Evolutionary conservation across 2,113 vertebrate genomes (phyloP).

Genomic region (Lipotes vexillifer): DNA sequence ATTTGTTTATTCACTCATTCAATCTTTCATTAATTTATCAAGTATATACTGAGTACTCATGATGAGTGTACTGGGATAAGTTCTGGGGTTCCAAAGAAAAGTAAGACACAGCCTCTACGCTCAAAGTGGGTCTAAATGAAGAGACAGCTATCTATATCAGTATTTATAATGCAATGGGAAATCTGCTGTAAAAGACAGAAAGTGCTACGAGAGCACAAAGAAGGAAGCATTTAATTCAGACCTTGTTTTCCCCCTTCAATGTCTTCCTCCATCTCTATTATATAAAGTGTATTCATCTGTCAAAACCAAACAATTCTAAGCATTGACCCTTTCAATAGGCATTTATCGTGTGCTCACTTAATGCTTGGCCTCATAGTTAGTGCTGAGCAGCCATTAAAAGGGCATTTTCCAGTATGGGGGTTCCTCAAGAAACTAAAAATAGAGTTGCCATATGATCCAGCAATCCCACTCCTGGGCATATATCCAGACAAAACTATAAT

Average conservation of each 20-base stretch:
- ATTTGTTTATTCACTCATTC: background rate
- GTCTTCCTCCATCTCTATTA: background rate
- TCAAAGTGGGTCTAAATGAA: background rate
- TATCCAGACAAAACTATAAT: background rate
- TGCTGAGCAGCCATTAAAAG: background rate
- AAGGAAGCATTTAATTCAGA: background rate
- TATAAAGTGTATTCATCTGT: background rate
- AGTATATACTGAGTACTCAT: background rate
- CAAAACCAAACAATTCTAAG: background rate
- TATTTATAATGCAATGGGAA: background rate
- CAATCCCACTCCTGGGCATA: background rate
- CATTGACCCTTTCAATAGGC: background rate
- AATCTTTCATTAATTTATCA: background rate
- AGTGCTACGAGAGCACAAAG: background rate
- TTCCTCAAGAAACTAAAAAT: background rate
- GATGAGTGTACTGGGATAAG: background rate
- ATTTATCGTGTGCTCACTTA: background rate
- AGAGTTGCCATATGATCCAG: background rate
- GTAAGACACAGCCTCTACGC: background rate
- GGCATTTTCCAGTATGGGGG: background rate
- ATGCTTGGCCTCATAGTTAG: too few relatives aligned
- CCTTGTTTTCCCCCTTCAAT: background rate
- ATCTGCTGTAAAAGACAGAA: background rate
- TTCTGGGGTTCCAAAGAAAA: background rate
- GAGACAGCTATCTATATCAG: background rate